Evolutionary conservation across 1,140 invertebrate genomes (phyloP).

Genomic region (Apis laboriosa): DNA sequence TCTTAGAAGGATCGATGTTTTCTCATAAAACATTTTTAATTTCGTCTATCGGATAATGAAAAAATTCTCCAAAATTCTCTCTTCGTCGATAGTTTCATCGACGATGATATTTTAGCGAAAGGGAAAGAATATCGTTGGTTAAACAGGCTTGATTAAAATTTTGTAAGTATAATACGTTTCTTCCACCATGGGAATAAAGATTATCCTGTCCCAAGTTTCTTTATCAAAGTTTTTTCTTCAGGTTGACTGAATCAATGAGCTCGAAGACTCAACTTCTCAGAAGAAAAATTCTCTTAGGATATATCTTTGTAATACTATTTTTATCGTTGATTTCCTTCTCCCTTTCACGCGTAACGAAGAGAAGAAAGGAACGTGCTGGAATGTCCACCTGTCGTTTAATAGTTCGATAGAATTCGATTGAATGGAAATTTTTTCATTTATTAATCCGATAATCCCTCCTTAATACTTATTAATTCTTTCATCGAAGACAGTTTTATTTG

Average conservation of each 20-base stretch:
- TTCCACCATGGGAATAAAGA: neutral
- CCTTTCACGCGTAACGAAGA: neutral
- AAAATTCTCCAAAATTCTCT: neutral
- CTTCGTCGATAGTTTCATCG: neutral
- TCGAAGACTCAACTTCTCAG: neutral
- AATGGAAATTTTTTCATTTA: neutral
- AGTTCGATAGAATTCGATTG: neutral
- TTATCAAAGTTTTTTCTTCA: neutral
- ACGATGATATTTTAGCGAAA: neutral
- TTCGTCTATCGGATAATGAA: neutral
- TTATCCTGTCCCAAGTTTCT: neutral
- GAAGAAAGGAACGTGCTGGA: neutral
- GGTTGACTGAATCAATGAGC: no score
- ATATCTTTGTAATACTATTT: neutral
- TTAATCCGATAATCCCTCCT: no score
- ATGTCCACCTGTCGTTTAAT: neutral
- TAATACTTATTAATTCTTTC: neutral
- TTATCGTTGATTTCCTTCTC: neutral
- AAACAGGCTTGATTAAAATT: constrained; percentile 17
- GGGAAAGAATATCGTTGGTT: neutral
- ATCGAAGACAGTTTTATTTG: neutral
- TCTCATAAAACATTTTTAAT: constrained; percentile 7
- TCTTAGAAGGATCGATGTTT: neutral
- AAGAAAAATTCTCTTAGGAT: neutral
- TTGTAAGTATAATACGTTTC: neutral